Evolutionary conservation across 1,140 invertebrate species (phyloP), one percentile per base, ranked within the genome.

Genomic region (Zophobas morio): DNA sequence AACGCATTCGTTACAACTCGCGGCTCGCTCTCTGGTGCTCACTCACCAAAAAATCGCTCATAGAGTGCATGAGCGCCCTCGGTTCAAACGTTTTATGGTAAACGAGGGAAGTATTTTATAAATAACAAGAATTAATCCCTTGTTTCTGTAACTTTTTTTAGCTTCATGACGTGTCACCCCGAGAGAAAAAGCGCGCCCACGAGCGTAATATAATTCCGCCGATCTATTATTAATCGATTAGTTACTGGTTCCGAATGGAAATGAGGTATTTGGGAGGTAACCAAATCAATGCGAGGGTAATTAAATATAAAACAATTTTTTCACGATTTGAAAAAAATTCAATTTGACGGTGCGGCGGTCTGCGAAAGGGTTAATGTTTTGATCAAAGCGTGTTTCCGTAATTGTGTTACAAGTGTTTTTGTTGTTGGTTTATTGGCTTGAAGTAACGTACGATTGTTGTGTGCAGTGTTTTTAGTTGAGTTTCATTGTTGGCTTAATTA

Each of bases 221-320:
- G 33, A 66, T 42, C 20, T 8, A 63, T 63, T 66, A 46, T 66
- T 66, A 42, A 66, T 66, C 60, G 60, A 66, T 66, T 66, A 66
- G 60, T 66, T 20, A 36, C 39, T 2, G n/a, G n/a, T 51, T 51
- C 49, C 39, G 39, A 66, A 66, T 66, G 60, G 3, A 66, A 66
- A 66, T 66, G n/a, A 42, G 60, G 37, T 20, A 51, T 51, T 51
- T 51, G 49, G 6, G 49, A 6, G 4, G 49, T 51, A 51, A 20
- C 57, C 0, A 66, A 66, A 66, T 66, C 60, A 42, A 66, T 66
- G 49, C 2, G 2, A 20, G 49, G 6, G 6, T 51, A 51, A 20
- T 20, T 20, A 20, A 51, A 51, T 51, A 51, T 46, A 8, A 46
- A 46, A 46, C 42, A 46, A 51, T 51, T 51, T 51, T 6, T 51